Evolutionary conservation across 2,888 invertebrate genomes (phyloP).

Genomic region (Yponomeuta sedellus): DNA sequence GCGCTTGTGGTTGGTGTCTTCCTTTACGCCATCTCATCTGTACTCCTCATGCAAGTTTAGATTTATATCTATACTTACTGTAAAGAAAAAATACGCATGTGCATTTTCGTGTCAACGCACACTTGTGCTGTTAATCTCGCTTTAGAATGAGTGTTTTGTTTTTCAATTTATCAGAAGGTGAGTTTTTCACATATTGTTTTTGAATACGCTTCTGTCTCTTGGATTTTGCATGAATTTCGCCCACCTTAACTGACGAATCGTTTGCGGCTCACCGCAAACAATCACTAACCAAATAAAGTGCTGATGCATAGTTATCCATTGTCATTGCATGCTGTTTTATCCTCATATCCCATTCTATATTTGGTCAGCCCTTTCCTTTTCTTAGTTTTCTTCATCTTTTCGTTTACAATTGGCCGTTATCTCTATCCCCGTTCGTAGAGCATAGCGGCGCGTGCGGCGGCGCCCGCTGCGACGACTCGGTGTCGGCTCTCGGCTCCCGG

Average conservation of each 20-base stretch:
- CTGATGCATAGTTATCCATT: too few relatives aligned
- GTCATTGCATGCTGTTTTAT: too few relatives aligned
- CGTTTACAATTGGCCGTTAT: too few relatives aligned
- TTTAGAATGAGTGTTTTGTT: constrained; percentile 36
- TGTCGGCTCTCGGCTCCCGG: constrained; percentile 83
- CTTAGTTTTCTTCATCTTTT: background rate
- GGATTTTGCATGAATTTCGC: background rate
- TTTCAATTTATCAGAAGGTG: constrained; percentile 26
- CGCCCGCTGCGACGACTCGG: constrained; percentile 77
- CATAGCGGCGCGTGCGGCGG: constrained; percentile 61
- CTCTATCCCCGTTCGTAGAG: constrained; percentile 34
- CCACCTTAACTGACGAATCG: too few relatives aligned
- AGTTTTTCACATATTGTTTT: constrained; percentile 25
- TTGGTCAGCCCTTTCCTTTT: background rate
- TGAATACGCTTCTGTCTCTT: background rate
- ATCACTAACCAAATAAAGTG: too few relatives aligned
- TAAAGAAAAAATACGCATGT: constrained; percentile 37
- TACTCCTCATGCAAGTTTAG: too few relatives aligned
- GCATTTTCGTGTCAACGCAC: constrained; percentile 25
- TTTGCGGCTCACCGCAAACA: too few relatives aligned
- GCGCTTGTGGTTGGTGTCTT: too few relatives aligned
- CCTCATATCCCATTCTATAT: too few relatives aligned
- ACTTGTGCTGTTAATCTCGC: constrained; percentile 27
- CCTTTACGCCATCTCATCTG: too few relatives aligned
- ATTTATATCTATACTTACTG: background rate